Evolutionary conservation across 2,113 vertebrate species (phyloP).

Genomic region (Pagrus major): DNA sequence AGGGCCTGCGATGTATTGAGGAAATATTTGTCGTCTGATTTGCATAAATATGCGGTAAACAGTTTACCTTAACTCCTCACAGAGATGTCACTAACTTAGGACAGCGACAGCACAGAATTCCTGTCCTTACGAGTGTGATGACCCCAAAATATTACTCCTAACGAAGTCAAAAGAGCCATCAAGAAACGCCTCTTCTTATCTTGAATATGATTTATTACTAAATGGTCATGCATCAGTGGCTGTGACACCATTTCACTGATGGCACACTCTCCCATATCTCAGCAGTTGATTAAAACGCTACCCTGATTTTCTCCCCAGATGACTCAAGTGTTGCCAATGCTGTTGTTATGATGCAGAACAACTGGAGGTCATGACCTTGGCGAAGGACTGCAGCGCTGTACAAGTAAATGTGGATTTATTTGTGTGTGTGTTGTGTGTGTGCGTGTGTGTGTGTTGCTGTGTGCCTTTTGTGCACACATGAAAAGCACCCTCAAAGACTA

Average conservation of each 20-base stretch:
- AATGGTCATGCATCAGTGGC: constrained; percentile 21
- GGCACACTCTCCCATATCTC: constrained; percentile 34
- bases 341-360: constrained; percentile 58
- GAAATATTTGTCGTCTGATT: constrained; percentile 46
- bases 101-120: neutral
- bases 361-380: constrained; percentile 70
- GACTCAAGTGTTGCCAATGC: constrained; percentile 32
- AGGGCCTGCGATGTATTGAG: constrained; percentile 3
- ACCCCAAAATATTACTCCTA: constrained; percentile 3
- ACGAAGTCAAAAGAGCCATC: constrained; percentile 32
- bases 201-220: constrained; percentile 14
- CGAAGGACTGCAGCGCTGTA: constrained; percentile 38
- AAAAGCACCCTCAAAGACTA: constrained; percentile 34
- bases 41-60: constrained; percentile 44
- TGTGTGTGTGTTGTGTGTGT: neutral
- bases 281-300: constrained; percentile 53
- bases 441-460: neutral
- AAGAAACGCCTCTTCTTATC: constrained; percentile 15
- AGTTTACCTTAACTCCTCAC: constrained; percentile 8
- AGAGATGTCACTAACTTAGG: neutral
- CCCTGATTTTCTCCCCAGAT: constrained; percentile 40
- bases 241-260: constrained; percentile 44
- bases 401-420: constrained; percentile 20
- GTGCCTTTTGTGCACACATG: constrained; percentile 26
- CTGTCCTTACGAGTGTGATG: neutral